Base-by-base conservation (phyloP, 2,113 vertebrate species). In the Sinocyclocheilus anophthalmus region DNA sequence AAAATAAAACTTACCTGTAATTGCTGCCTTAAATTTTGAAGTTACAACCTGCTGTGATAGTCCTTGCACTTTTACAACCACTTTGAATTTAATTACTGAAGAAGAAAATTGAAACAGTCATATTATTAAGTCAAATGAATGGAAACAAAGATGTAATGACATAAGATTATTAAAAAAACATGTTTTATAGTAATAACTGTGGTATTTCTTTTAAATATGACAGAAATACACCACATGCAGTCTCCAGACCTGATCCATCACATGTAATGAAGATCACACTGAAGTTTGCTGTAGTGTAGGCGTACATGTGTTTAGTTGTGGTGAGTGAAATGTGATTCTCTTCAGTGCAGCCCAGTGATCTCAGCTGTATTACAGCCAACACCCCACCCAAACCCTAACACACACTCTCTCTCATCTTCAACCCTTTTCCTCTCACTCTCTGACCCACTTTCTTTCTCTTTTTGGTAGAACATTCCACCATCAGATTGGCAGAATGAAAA, bases 351-450 rank as follows among this genome's bases (percentile, higher is more conserved):
- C 76, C 77, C 12, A 24, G 63, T 82, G 80, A 82, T 69, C 80
- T 82, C 80, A 82, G 24, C n/a, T 42, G 11, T 69, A 30, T 82
- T 53, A 69, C 63, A 48, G 65, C 45, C 81, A 83, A 55, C 81
- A 83, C 81, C 59, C 85, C 73, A 86, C 87, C 88, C 90, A 91
- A 85, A 85, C 65, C 48, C 86, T 63, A 24, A 61, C 82, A 77
- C 20, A 30, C 75, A 42, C 82, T 45, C 18, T 24, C 4, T 76
- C 24, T 81, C 80, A 84, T 85, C 53, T 76, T 76, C n/a, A 81
- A 24, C 13, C 83, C 86, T 77, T 59, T 50, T 67, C 57, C 22
- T 50, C 50, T 81, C 79, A 57, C 72, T 81, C 89, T 81, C 84
- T 89, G 83, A 50, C 84, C 76, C 37, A 86, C 48, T 61, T 72